Base-by-base conservation (phyloP, 2,797 vertebrate genomes). In the Acanthurus lineatus region DNA sequence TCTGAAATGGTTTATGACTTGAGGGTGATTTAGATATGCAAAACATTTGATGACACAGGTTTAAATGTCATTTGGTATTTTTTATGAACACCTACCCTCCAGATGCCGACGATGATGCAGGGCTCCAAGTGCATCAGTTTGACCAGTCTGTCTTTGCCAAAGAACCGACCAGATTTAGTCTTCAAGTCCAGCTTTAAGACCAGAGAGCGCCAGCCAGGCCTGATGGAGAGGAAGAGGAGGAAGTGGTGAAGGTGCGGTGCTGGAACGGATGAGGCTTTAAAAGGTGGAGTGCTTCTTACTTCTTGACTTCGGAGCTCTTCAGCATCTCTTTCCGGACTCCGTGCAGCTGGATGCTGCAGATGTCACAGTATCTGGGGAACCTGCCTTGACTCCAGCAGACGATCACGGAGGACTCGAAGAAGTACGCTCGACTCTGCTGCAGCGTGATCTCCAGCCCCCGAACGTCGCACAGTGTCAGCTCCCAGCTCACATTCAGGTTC, bases 61-160 rank as follows among this genome's bases (percentile, higher is more conserved):
- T 47, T 14, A 7, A 47, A 17, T 3, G 8, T 49, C 12, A 40
- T 40, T 6, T 49, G 48, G 12, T 54, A 25, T 54, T 15, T 28
- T 9, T 52, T 4, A 6, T 7, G 45, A 16, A 17, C 7, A 38
- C 64, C 93, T 92, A 97, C 97, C 96, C 96, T 96, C 97, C 97
- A 98, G 64, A 96, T 40, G 38, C 96, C 97, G 14, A 99, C 1
- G 76, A 96, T 35, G 1, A 98, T 80, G 35, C 95, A 95, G 0
- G 95, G 95, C 12, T 87, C 53, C 49, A 96, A 52, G 54, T 73
- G 86, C 16, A 95, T 73, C 70, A 97, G 79, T 7, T 88, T 93
- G 25, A 97, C 76, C 61, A 96, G 85, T 3, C 62, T 73, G 89
- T 97, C 96, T 14, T 80, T 91, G 42, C 95, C 95, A 11, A 95